A percentile compares a stretch with the other conserved stretches of the same genome.
These are phyloP conservation scores for Scelioninae gen. 2 DNA, from an alignment of 2,888 invertebrate species.

Conservation along the genomic window DNA sequence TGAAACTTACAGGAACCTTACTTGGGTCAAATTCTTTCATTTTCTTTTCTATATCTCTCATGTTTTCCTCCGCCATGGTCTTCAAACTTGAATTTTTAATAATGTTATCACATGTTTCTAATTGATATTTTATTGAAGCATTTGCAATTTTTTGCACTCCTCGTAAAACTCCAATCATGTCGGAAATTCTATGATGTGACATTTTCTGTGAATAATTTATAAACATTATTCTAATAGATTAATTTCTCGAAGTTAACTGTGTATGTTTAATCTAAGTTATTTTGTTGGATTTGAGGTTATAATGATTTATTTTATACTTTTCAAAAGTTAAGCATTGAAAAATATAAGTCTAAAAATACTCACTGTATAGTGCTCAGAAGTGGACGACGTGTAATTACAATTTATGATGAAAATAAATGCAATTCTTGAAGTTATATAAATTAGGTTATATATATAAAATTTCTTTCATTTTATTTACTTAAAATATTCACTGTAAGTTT, in stretches of 20 bases:
- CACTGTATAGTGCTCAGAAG: background rate
- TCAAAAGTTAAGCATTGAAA: background rate
- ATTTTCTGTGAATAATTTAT: conserved; percentile 62
- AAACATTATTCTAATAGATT: background rate
- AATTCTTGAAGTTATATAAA: conserved; percentile 45
- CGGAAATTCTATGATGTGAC: conserved; percentile 74
- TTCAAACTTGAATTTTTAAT: conserved; percentile 85
- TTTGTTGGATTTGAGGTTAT: conserved; percentile 3
- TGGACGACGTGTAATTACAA: conserved; percentile 3
- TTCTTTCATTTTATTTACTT: too few species aligned
- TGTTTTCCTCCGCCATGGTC: conserved; percentile 72
- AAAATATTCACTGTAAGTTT: too few species aligned
- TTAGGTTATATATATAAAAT: conserved; percentile 45
- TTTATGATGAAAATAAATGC: conserved; percentile 37
- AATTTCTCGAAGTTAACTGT: too few species aligned
- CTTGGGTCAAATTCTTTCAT: conserved; percentile 70
- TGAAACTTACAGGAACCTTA: conserved; percentile 73
- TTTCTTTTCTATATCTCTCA: conserved; percentile 64
- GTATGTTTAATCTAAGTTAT: too few species aligned
- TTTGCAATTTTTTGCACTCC: conserved; percentile 83
- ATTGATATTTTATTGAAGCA: conserved; percentile 82
- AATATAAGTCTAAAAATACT: conserved; percentile 7
- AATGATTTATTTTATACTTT: background rate
- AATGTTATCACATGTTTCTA: conserved; percentile 78
- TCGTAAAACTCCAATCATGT: conserved; percentile 81